Conservation (phyloP, 1,140 invertebrate species). For the Orchestia grillus region DNA sequence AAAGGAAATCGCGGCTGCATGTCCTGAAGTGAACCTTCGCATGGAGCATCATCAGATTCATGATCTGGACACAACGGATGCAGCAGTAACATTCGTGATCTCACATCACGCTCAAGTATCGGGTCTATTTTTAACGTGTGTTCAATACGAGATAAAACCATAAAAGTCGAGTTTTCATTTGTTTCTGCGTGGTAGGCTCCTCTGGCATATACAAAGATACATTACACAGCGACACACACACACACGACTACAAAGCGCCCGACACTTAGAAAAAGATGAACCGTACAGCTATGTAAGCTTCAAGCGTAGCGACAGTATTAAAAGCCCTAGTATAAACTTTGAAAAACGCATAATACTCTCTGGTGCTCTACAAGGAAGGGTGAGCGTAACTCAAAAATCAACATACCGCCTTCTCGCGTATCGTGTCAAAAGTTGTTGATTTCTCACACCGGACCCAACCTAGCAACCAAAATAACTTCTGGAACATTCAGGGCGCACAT, state of each 20-base stretch:
- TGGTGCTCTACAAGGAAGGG: too few relatives aligned
- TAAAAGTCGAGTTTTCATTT: neutral
- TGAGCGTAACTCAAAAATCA: too few relatives aligned
- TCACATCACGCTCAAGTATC: neutral
- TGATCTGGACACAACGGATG: too few relatives aligned
- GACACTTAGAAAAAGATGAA: neutral
- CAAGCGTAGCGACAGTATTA: neutral
- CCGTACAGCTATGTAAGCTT: neutral
- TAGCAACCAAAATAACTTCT: neutral
- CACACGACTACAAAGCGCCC: neutral
- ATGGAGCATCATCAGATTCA: too few relatives aligned
- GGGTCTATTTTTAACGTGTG: neutral
- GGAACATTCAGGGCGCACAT: neutral
- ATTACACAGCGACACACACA: neutral
- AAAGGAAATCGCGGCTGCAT: too few relatives aligned
- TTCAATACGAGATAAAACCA: neutral
- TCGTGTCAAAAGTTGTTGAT: neutral
- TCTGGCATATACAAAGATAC: neutral
- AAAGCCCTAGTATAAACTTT: too few relatives aligned
- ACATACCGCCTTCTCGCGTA: neutral
- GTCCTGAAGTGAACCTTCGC: too few relatives aligned
- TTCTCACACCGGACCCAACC: neutral
- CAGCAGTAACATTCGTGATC: too few relatives aligned
- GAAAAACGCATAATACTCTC: too few relatives aligned
- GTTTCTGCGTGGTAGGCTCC: neutral